phyloP scores from a whole-genome alignment of 2,888 invertebrate species.

The Habroteleia sp. region DNA sequence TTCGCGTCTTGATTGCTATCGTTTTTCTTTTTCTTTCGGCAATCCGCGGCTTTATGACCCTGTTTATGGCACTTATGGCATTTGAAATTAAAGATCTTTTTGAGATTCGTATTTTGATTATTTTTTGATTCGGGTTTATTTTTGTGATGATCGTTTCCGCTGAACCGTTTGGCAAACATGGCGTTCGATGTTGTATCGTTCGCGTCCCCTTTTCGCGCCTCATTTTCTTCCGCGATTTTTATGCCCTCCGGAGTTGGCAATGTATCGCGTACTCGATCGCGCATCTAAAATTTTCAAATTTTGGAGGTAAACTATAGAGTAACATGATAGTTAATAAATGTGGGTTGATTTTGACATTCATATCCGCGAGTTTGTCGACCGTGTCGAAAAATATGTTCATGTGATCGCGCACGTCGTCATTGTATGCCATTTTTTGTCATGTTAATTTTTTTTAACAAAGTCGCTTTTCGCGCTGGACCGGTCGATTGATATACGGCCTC shows the following conservation, averaged over 20 bases:
- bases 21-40: not conserved
- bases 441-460: constrained; percentile 4
- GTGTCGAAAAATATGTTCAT: too few relatives aligned
- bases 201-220: constrained; percentile 25
- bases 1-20: too few relatives aligned
- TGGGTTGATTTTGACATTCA: constrained; percentile 41
- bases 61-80: not conserved
- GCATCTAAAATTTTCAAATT: constrained; percentile 51
- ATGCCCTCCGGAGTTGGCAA: constrained; percentile 48
- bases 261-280: constrained; percentile 10
- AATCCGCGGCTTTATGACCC: not conserved
- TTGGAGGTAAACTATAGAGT: constrained; percentile 44
- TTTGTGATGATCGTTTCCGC: not conserved
- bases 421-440: too few relatives aligned
- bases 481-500: constrained; percentile 11
- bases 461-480: constrained; percentile 1
- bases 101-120: too few relatives aligned
- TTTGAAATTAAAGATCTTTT: constrained; percentile 1
- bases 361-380: constrained; percentile 4
- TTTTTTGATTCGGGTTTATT: constrained; percentile 11
- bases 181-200: not conserved
- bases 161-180: constrained; percentile 23
- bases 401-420: too few relatives aligned
- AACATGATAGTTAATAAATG: constrained; percentile 33
- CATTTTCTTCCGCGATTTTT: constrained; percentile 47